Evolutionary conservation across 2,797 vertebrate species (phyloP).

Genomic region (Neosalanx taihuensis): DNA sequence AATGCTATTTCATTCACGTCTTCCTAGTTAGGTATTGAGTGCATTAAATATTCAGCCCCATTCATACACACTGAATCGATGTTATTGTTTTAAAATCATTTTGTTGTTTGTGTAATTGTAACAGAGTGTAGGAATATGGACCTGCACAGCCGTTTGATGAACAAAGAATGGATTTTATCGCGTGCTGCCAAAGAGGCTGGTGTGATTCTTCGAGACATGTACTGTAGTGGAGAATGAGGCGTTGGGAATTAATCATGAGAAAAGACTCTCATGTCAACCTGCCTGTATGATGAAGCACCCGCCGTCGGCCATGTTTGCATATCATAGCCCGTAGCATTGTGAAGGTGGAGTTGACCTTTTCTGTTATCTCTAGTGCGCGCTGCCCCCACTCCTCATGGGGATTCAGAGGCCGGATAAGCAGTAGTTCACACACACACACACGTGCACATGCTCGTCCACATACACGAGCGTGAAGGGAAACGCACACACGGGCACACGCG

Average conservation of each 20-base stretch:
- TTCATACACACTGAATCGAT: too few species aligned
- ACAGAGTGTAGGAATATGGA: background rate
- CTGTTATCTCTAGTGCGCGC: conserved; percentile 48
- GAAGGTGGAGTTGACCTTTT: conserved; percentile 71
- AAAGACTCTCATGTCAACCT: conserved; percentile 58
- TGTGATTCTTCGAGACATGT: conserved; percentile 16
- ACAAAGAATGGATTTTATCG: conserved; percentile 32
- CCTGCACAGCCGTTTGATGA: conserved; percentile 28
- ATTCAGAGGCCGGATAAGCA: conserved; percentile 24
- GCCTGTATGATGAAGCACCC: conserved; percentile 66
- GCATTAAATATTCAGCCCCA: background rate
- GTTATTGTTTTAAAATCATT: background rate
- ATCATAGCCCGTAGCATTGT: conserved; percentile 58
- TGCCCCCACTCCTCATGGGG: conserved; percentile 44
- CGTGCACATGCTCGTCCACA: conserved; percentile 19
- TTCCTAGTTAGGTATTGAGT: background rate
- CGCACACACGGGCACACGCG: conserved; percentile 9
- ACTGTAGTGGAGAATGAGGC: conserved; percentile 32
- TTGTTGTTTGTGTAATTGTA: too few species aligned
- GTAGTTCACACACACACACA: conserved; percentile 27
- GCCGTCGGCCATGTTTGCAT: conserved; percentile 65
- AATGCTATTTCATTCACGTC: background rate
- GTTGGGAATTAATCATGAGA: conserved; percentile 60
- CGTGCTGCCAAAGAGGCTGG: conserved; percentile 27
- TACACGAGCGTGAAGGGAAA: background rate